Base-by-base conservation (phyloP, 2,113 vertebrate genomes). In the Phalacrocorax pelagicus region DNA sequence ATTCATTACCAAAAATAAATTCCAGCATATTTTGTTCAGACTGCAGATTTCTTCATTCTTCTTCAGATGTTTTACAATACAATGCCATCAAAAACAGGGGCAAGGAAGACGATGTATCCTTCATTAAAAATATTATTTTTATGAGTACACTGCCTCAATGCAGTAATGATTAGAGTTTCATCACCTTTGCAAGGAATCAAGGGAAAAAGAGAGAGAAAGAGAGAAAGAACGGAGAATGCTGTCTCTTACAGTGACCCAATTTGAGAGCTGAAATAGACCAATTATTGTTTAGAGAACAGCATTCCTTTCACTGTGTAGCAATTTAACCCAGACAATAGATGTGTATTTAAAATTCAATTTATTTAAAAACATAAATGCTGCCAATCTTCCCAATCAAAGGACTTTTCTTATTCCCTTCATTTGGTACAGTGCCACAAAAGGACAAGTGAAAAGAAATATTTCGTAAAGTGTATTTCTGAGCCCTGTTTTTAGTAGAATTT, bases 281-380 rank as follows among this genome's bases (percentile, higher is more conserved):
- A 79, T 89, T 89, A 80, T 11, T 88, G 86, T 92, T 90, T 83
- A 72, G 73, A 90, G 71, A 94, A 88, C 36, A 92, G 83, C 63
- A 77, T 74, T 85, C 63, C 81, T 84, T 86, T 87, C 59, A 65
- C 67, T 85, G 42, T 38, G 86, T 34, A 70, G 73, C 81, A 82
- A 49, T 90, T 88, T 66, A 94, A 95, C 51, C 19, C 87, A 91
- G 73, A 86, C 51, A 93, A 91, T 74, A 93, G 96, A 87, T 66
- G 70, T 42, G 62, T 90, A 94, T 85, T 94, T 91, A 84, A 86
- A 94, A 88, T 77, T 73, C 7, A 57, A 54, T 88, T 91, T 49
- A 78, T 93, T 93, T 61, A 58, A 83, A 94, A 92, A 34, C 38
- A 57, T 19, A 91, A 73, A 81, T 83, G 86, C 62, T 81, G 79